Evolutionary conservation across 2,888 invertebrate species (phyloP), one percentile per base, ranked within the genome.

Genomic region (Antitype chi): DNA sequence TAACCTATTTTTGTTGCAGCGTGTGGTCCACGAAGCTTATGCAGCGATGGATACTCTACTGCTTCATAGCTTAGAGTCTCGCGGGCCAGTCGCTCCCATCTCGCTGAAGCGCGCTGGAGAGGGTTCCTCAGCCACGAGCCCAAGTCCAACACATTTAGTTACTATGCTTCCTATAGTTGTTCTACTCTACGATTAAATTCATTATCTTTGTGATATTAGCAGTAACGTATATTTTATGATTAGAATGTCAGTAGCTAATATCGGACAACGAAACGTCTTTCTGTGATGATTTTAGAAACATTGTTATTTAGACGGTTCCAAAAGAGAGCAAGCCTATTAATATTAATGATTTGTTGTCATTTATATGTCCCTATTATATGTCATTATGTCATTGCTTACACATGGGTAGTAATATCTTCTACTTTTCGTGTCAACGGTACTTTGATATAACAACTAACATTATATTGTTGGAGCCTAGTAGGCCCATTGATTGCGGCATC

Each of bases 41-140:
- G 96, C 95, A 13, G 96, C 96, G 0, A 91, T 95, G 91, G 95
- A 95, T 70, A 95, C 96, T 1, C 80, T 96, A 71, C 92, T 96
- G 0, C 88, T 95, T 2, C 93, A 95, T 70, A 94, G 92, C 70
- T 79, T 88, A 11, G 93, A 93, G 52, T 62, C 89, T 0, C 47
- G 85, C 1, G 83, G 70, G 1, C 83, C 85, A 4, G 88, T 89
- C 4, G 71, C 82, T 5, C 76, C 85, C 1, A 66, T 81, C 32
- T 83, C 82, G 0, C 66, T 93, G 8, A 88, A 90, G 15, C 87
- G 80, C 11, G 23, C 52, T 47, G 70, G 43, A 47, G 4, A 7
- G 2, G 11, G 6, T 13, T 43, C 47, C 20, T n/a, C 59, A 23
- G 43, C 5, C 23, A 25, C n/a, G 4, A 59, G 49, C 15, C 63